Base-by-base conservation (phyloP, 1,140 invertebrate genomes). In the Coelopa frigida region DNA sequence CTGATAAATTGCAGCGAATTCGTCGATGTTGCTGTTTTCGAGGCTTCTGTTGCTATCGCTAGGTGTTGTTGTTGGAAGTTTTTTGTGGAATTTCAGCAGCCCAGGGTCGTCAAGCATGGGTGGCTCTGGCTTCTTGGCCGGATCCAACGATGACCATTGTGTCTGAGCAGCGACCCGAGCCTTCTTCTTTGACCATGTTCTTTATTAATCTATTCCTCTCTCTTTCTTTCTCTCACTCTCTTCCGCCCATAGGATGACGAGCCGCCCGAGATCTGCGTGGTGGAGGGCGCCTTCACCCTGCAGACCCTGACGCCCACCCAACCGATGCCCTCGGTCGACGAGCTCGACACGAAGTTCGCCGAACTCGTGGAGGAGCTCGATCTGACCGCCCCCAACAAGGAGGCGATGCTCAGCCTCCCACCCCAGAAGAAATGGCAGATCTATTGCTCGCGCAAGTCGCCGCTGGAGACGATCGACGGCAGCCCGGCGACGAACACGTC, bases 391-490 rank as follows among this genome's bases (percentile, higher is more conserved):
- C 81, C 89, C 7, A 95, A 96, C 72, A 85, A 91, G 65, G 87
- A 89, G 50, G 85, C 91, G 5, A 92, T 97, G 82, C 79, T 95
- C 66, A 88, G 83, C 59, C 74, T 97, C 45, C 89, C 91, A 3
- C 80, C 87, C 0, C 88, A 93, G 57, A 97, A 97, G 74, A 97
- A 96, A 73, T 96, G 93, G 92, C 93, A 95, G 74, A 93, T 96
- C 57, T 96, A 95, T 72, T 94, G 91, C 72, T 94, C 89, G 54
- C 77, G 88, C 43, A 88, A 92, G 61, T 83, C 87, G 67, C 75
- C 77, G 2, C 70, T 75, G 41, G 73, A 74, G 20, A 71, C 59
- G 29, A 69, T 52, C 56, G 81, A 64, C 59, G 79, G 75, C 8
- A 74, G 72, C 3, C 73, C 75, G 12, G 72, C 75, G 36, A 43